Evolutionary conservation across 2,797 vertebrate genomes (phyloP), one percentile per base, ranked within the genome.

Genomic region (Hippopotamyrus pictus): DNA sequence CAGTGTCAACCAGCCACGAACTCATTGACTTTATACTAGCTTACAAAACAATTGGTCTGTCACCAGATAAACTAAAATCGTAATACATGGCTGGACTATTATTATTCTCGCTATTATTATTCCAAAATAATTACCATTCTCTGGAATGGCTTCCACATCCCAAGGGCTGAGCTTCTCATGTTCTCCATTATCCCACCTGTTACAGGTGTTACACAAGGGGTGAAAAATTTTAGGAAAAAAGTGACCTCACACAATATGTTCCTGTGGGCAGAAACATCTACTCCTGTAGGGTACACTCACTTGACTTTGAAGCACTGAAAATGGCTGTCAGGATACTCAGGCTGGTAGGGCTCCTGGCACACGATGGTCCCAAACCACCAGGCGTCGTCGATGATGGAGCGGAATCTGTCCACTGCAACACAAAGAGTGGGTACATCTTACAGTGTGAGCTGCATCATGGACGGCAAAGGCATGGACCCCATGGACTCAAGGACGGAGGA

Each of bases 311-410:
- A 99, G 93, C 98, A 99, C 95, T 99, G 99, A 93, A 99, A 99
- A 91, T 97, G 97, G 91, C 99, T 99, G 92, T 99, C 99, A 0
- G 98, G 97, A 92, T 99, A 99, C 85, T 98, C 97, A 0, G 93
- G 89, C 89, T 99, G 98, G 90, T 98, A 99, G 0, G 99, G 98
- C 88, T 99, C 98, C 95, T 99, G 99, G 92, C 97, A 97, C 87
- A 98, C 93, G 84, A 99, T 97, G n/a, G 96, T 97, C 92, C 99
- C 99, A 94, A 99, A 99, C 99, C 99, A 99, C 99, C 98, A 99
- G 7, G 98, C 98, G 1, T 99, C 98, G 1, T 99, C 99, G 88
- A 99, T 99, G 89, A 99, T 98, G 2, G 98, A 99, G 82, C 99
- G 97, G 93, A 99, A 99, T 89, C 96, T 93, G 92, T 99, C 97